Evolutionary conservation across 1,140 invertebrate genomes (phyloP).

Genomic region (Caenorhabditis brenneri): DNA sequence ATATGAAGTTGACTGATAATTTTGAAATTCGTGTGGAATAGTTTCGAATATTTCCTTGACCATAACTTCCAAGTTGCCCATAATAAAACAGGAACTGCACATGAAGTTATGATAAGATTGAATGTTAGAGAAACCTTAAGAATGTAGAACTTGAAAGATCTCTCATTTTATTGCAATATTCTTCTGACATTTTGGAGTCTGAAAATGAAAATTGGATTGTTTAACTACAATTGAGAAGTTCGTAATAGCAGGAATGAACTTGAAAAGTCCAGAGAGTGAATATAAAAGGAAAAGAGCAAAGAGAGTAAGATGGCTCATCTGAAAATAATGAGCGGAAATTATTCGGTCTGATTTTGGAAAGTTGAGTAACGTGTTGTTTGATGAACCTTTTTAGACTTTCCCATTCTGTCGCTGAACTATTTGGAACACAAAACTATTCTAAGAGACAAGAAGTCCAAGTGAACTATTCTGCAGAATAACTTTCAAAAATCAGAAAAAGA

Average conservation of each 20-base stretch:
- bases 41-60: slow-evolving; percentile 2
- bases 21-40: slow-evolving; percentile 13
- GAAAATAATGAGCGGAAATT: neutral
- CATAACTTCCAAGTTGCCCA: neutral
- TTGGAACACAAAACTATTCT: neutral
- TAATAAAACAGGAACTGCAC: neutral
- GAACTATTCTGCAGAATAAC: too few relatives aligned
- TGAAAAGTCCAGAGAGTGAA: neutral
- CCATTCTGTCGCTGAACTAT: neutral
- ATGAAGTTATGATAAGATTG: neutral
- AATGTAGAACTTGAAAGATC: neutral
- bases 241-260: too few relatives aligned
- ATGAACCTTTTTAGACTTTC: neutral
- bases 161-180: neutral
- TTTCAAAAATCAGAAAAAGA: too few relatives aligned
- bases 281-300: neutral
- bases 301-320: neutral
- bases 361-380: neutral
- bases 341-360: too few relatives aligned
- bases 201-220: too few relatives aligned
- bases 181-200: neutral
- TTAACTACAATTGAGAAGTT: too few relatives aligned
- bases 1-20: slow-evolving; percentile 15
- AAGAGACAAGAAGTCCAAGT: neutral
- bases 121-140: neutral